Evolutionary conservation across 2,113 vertebrate species (phyloP).

Genomic region (Oenanthe oenanthe): DNA sequence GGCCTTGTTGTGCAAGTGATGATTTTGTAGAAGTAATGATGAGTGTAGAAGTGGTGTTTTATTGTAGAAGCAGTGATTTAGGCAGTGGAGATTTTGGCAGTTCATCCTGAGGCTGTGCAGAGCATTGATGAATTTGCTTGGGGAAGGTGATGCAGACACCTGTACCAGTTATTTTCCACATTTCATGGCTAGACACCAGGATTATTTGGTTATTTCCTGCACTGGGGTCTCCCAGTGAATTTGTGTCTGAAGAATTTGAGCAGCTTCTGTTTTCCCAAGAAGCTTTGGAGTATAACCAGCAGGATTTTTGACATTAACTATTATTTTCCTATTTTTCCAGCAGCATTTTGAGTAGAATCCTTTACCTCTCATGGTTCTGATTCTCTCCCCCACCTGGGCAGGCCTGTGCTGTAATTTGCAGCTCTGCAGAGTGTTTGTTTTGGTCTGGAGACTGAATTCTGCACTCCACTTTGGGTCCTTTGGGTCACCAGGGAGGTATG

Average conservation of each 20-base stretch:
- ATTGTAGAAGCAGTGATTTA: background rate
- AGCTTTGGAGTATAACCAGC: background rate
- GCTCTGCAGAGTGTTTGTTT: background rate
- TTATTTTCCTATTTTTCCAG: accelerated
- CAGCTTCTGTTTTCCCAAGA: background rate
- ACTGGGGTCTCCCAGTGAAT: background rate
- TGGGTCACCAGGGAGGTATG: background rate
- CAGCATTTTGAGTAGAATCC: background rate
- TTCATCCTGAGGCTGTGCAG: background rate
- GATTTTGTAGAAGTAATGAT: background rate
- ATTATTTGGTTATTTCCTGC: background rate
- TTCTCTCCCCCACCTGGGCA: background rate
- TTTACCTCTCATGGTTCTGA: background rate
- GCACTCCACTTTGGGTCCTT: background rate
- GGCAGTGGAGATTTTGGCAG: background rate
- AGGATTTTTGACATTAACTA: background rate
- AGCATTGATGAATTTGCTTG: background rate
- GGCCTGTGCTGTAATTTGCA: background rate
- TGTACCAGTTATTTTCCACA: background rate
- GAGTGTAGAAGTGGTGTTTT: background rate
- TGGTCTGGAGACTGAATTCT: slow-evolving; percentile 9
- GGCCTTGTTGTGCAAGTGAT: background rate
- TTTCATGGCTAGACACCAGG: background rate
- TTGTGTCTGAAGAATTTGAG: background rate
- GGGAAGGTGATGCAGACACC: background rate